Base-by-base conservation (phyloP, 53 echinoderm and acorn worm species). In the Apostichopus leukothele region DNA sequence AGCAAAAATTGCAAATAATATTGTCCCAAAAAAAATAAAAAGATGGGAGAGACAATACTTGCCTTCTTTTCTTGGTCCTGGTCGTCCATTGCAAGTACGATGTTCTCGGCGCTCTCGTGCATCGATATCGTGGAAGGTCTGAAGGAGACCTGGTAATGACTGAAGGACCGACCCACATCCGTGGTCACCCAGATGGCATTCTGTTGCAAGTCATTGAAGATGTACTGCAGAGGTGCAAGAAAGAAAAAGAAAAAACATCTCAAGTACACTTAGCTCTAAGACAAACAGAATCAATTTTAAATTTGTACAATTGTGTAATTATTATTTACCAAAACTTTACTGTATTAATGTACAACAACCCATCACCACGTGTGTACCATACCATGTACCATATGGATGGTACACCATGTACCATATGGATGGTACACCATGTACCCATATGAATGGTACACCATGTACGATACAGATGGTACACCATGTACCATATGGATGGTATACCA, bases 71-170 rank as follows among this genome's bases (percentile, higher is more conserved):
- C 26, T 3, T 10, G 9, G 19, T 97, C 98, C 13, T 88, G 89
- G 8, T 94, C 89, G 20, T 93, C 93, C 95, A 94, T 95, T 22
- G 90, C 98, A 4, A 97, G 91, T 52, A 97, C 91, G 75, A 97
- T 85, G 89, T 91, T 87, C 4, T 71, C 86, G 73, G 94, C 92
- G 0, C 90, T 90, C 39, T 91, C 52, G 52, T 97, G 98, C 89
- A 94, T 95, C 5, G 88, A 83, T 88, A 97, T 89, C 78, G 80
- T 81, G 3, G 92, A 92, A 22, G 95, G 94, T 8, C 74, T 23
- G 80, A 93, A 95, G 0, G 90, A 78, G 0, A 90, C 67, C 21
- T 57, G n/a, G 83, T 83, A 90, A 75, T 91, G 68, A 20, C 16
- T 23, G 79, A 91, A 94, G 5, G 79, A 39, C 4, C 18, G 16